Evolutionary conservation across 23 tunicate species (phyloP), one percentile per base, ranked within the genome.

Genomic region (Pegea sp.): DNA sequence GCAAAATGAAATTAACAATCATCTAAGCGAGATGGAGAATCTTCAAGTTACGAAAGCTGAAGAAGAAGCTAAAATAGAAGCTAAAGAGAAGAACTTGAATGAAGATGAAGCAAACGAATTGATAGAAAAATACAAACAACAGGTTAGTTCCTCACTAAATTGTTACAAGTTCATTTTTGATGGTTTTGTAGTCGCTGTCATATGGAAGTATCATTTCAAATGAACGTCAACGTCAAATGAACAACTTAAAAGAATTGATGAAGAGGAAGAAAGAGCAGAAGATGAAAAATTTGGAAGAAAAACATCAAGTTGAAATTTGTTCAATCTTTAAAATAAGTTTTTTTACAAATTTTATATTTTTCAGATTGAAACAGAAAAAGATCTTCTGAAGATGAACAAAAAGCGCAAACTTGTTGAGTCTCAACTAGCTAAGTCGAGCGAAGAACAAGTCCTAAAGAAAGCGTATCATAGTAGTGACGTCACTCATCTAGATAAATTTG

Each of bases 111-210:
- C 95, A 21, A 46, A 73, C 54, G 74, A 84, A 63, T 28, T 84
- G 43, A 62, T 84, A 60, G 70, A 84, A 60, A 66, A 84, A 63
- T 84, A 84, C 30, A 66, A 84, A 63, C 64, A 73, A 63, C 95
- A 84, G 70, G 95, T 74, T 70, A n/a, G 31, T 5, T 24, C 24
- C 19, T 13, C 0, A 18, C 7, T 24, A 6, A 7, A 25, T 56
- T 24, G 13, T 11, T 56, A 7, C 25, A 7, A 7, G 25, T 56
- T 25, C 48, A 7, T 24, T 50, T 18, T 11, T 18, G 21, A 50
- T 7, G 6, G 56, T 18, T 20, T n/a, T n/a, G n/a, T n/a, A n/a
- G n/a, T n/a, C n/a, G n/a, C n/a, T n/a, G n/a, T n/a, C n/a, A n/a
- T n/a, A n/a, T n/a, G n/a, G n/a, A n/a, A n/a, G n/a, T n/a, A n/a